These are phyloP conservation scores for Thalpophila matura DNA, from an alignment of 2,888 invertebrate species.

Conservation along the genomic window DNA sequence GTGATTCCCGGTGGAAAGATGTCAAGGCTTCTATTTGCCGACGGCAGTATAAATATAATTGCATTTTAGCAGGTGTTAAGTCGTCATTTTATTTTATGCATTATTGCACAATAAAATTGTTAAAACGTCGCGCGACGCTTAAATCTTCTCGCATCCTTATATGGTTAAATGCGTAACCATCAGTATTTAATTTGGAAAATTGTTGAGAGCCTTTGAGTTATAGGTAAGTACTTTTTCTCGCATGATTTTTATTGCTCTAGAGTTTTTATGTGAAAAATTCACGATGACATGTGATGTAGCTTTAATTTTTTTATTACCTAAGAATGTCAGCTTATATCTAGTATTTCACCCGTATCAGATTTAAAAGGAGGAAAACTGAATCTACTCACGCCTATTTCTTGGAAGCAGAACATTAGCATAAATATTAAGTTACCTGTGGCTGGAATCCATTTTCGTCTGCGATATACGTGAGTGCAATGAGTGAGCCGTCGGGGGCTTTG, in stretches of 20 bases:
- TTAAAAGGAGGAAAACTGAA: constrained; percentile 40
- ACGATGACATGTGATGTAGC: neutral
- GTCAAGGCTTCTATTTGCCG: constrained; percentile 71
- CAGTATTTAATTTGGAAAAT: constrained; percentile 35
- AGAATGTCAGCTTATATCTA: neutral
- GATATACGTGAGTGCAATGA: constrained; percentile 91
- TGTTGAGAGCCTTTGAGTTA: constrained; percentile 36
- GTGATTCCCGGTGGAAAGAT: constrained; percentile 64
- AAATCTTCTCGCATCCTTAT: constrained; percentile 55
- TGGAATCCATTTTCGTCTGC: constrained; percentile 94
- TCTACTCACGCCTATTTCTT: constrained; percentile 18
- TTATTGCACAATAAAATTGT: constrained; percentile 63
- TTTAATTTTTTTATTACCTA: neutral
- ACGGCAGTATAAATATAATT: constrained; percentile 60
- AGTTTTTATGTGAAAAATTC: constrained; percentile 6
- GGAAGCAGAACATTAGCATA: constrained; percentile 36
- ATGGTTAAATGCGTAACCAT: constrained; percentile 37
- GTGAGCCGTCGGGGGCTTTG: constrained; percentile 92
- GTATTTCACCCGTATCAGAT: constrained; percentile 16
- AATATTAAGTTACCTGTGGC: constrained; percentile 83
- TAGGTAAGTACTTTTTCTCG: constrained; percentile 18
- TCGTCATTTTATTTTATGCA: constrained; percentile 64
- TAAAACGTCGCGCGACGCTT: constrained; percentile 33
- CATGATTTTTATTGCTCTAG: constrained; percentile 18
- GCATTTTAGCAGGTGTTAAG: constrained; percentile 67